Percentiles rank a stretch among this genome's conserved stretches.
phyloP scores from a whole-genome alignment of 2,797 vertebrate species.

The Lindbergichthys nudifrons region DNA sequence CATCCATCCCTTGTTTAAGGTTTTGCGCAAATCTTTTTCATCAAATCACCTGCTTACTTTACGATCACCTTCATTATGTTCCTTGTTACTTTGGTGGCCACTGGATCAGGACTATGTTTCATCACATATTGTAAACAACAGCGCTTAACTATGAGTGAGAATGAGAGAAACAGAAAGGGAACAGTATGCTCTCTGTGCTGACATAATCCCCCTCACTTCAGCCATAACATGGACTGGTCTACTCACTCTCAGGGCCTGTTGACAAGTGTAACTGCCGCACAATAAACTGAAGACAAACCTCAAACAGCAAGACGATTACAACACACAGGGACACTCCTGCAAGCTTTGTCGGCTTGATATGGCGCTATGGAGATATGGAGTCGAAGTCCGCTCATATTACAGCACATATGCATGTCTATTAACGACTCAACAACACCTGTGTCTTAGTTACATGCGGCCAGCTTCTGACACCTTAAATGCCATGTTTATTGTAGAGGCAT shows the following conservation, averaged over 20 bases:
- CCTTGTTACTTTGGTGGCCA: not conserved
- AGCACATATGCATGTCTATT: slow-evolving; percentile 51
- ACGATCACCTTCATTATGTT: not conserved
- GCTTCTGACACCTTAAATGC: slow-evolving; percentile 44
- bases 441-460: slow-evolving; percentile 30
- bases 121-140: slow-evolving; percentile 59
- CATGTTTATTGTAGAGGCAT: slow-evolving; percentile 49
- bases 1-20: not conserved
- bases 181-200: slow-evolving; percentile 74
- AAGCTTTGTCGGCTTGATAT: slow-evolving; percentile 56
- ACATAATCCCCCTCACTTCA: slow-evolving; percentile 78
- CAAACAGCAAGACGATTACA: slow-evolving; percentile 48
- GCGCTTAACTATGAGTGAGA: slow-evolving; percentile 51
- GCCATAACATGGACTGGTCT: slow-evolving; percentile 61
- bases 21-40: not conserved
- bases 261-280: slow-evolving; percentile 63
- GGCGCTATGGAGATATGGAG: slow-evolving; percentile 42
- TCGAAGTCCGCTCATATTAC: slow-evolving; percentile 70
- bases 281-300: slow-evolving; percentile 58
- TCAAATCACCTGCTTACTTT: not conserved
- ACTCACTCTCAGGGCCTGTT: slow-evolving; percentile 56
- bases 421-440: slow-evolving; percentile 42
- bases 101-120: slow-evolving; percentile 38
- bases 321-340: slow-evolving; percentile 45
- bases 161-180: slow-evolving; percentile 57